phyloP scores from a whole-genome alignment of 2,797 vertebrate species.

The Eulemur mongoz region DNA sequence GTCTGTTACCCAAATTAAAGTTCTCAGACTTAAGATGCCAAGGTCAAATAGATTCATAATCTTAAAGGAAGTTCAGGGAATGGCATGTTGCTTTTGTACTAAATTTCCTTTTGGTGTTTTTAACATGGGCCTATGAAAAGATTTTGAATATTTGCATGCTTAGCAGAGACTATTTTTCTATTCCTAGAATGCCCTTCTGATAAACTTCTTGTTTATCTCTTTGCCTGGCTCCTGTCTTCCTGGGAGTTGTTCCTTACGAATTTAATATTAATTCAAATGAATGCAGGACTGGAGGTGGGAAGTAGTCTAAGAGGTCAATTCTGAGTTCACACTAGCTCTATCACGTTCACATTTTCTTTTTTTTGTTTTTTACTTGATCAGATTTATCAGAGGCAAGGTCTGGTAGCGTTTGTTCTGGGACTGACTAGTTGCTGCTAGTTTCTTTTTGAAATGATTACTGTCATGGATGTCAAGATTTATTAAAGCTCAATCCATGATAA shows the following conservation, averaged over 20 bases:
- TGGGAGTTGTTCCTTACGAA: neutral
- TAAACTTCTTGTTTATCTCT: slow-evolving; percentile 38
- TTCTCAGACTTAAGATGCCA: slow-evolving; percentile 31
- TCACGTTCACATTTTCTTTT: neutral
- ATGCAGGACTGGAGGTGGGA: neutral
- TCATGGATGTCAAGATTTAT: neutral
- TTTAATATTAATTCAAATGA: slow-evolving; percentile 51
- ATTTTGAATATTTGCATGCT: slow-evolving; percentile 15
- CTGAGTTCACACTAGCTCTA: neutral
- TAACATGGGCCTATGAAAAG: neutral
- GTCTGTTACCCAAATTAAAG: neutral
- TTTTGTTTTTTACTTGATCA: neutral
- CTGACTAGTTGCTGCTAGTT: neutral
- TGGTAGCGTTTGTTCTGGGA: neutral
- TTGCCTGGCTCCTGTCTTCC: neutral
- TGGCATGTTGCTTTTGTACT: neutral
- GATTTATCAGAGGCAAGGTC: neutral
- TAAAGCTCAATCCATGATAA: neutral
- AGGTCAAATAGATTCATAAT: slow-evolving; percentile 19
- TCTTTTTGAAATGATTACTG: slow-evolving; percentile 29
- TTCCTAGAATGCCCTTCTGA: neutral
- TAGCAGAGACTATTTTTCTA: neutral
- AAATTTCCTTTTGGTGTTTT: slow-evolving; percentile 19
- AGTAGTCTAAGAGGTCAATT: neutral
- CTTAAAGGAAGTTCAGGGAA: slow-evolving; percentile 19